Evolutionary conservation across 2,797 vertebrate species (phyloP).

Genomic region (Tachyglossus aculeatus): DNA sequence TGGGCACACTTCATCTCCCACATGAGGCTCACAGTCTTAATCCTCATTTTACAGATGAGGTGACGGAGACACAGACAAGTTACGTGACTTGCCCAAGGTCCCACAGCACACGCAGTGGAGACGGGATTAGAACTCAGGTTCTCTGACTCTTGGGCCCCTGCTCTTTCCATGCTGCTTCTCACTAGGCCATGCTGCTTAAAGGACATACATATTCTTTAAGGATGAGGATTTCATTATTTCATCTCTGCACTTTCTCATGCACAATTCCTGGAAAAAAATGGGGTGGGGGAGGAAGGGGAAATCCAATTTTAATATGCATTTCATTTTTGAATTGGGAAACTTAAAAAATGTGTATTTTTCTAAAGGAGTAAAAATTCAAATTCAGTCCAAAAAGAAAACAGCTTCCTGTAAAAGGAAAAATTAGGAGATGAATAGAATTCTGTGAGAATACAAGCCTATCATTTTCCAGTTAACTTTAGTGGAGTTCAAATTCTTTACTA

Average conservation of each 20-base stretch:
- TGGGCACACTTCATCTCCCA: no score
- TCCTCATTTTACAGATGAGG: no score
- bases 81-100: no score
- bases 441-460: neutral
- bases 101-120: no score
- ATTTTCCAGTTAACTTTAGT: conserved; percentile 9
- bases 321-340: neutral
- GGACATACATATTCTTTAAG: conserved; percentile 8
- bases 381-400: conserved; percentile 23
- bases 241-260: conserved; percentile 16
- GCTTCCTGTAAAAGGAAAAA: conserved; percentile 11
- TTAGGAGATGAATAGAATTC: conserved; percentile 4
- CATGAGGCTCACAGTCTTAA: no score
- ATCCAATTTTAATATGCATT: neutral
- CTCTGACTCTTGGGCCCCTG: no score
- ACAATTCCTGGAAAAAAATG: neutral
- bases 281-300: neutral
- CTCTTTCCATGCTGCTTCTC: neutral
- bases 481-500: conserved; percentile 29
- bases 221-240: conserved; percentile 9
- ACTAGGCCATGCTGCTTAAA: neutral
- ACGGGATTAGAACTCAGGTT: no score
- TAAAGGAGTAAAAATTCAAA: conserved; percentile 26
- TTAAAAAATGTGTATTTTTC: conserved; percentile 13
- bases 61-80: no score